Evolutionary conservation across 2,113 vertebrate genomes (phyloP).

Genomic region (Rhegmatorhina hoffmannsi): DNA sequence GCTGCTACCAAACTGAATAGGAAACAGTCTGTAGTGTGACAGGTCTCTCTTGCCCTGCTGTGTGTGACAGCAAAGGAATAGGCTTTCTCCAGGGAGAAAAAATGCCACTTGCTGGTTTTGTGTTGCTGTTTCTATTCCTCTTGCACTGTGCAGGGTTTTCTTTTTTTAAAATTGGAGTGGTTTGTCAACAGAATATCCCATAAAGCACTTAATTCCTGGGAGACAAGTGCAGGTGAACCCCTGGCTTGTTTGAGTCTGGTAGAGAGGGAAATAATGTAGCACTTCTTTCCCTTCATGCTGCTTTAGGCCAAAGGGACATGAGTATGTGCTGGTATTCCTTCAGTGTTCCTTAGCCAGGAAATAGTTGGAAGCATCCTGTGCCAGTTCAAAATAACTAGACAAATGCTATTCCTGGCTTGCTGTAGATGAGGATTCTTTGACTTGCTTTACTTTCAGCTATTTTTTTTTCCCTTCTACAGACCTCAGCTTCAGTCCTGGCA

Average conservation of each 20-base stretch:
- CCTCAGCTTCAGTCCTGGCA: constrained; percentile 85
- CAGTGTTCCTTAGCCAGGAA: not conserved
- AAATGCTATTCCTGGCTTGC: not conserved
- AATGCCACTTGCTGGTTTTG: not conserved
- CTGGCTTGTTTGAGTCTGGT: not conserved
- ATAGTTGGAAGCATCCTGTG: not conserved
- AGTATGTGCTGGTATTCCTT: not conserved
- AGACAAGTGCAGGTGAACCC: not conserved
- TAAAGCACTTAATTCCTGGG: not conserved
- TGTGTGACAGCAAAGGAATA: not conserved
- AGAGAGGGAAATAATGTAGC: not conserved
- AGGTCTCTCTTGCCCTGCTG: not conserved
- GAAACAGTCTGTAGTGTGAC: not conserved
- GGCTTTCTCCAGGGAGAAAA: not conserved
- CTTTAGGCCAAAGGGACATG: not conserved
- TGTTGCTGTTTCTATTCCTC: not conserved
- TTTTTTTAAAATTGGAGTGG: not conserved
- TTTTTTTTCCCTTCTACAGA: constrained; percentile 50
- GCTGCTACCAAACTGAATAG: not conserved
- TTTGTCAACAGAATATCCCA: not conserved
- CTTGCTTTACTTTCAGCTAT: constrained; percentile 42
- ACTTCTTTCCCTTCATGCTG: not conserved
- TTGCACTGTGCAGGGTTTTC: not conserved
- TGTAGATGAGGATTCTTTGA: not conserved
- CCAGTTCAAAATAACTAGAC: not conserved